Evolutionary conservation across 2,113 vertebrate species (phyloP).

Genomic region (Anseranas semipalmata): DNA sequence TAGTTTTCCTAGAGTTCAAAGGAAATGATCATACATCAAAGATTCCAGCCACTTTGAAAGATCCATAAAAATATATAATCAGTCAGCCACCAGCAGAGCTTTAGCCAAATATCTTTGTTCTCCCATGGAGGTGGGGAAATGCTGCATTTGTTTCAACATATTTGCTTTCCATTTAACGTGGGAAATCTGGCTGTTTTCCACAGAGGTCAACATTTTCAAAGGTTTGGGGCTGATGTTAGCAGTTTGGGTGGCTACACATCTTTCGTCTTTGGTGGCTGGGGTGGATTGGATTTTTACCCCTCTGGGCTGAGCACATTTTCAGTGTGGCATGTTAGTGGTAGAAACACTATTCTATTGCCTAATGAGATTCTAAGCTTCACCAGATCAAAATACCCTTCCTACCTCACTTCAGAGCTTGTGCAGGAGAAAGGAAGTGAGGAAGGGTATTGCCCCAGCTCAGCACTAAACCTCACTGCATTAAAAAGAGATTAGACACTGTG

Average conservation of each 20-base stretch:
- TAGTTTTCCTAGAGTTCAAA: constrained; percentile 6
- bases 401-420: background rate
- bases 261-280: background rate
- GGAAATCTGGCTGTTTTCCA: background rate
- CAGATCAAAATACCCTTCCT: rapidly evolving
- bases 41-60: constrained; percentile 8
- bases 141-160: background rate
- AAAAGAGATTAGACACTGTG: background rate
- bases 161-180: background rate
- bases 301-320: background rate
- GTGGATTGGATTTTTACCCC: background rate
- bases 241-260: background rate
- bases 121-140: background rate
- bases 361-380: background rate
- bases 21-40: constrained; percentile 30
- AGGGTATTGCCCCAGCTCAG: background rate
- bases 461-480: background rate
- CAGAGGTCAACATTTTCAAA: background rate
- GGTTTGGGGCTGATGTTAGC: background rate
- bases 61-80: background rate
- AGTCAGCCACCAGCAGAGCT: constrained; percentile 16
- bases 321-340: rapidly evolving
- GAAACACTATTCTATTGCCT: background rate
- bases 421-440: background rate
- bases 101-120: constrained; percentile 1